Evolutionary conservation across 2,888 invertebrate genomes (phyloP), one percentile per base, ranked within the genome.

Genomic region (Esperia sulphurella): DNA sequence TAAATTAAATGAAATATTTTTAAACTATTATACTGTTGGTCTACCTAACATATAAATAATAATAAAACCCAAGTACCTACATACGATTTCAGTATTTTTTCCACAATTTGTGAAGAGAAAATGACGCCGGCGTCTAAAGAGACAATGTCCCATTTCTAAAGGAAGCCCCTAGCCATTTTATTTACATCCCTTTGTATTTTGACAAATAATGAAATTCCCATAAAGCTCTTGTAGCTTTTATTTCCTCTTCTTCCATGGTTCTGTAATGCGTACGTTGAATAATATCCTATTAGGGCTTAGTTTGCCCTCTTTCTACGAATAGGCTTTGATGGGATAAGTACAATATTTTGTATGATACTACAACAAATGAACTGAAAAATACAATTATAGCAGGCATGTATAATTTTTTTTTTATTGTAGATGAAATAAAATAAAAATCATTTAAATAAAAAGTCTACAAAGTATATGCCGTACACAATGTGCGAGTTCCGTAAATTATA

Each of bases 61-160:
- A 30, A 30, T 8, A 30, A 30, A 30, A 10, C 8, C 10, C 31
- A 31, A 31, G 8, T 7, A n/a, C 8, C 9, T 9, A 31, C 31
- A 31, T n/a, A n/a, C n/a, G n/a, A n/a, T 31, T 9, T 10, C 31
- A 9, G 7, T 10, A 31, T 31, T 31, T 35, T n/a, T 35, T n/a
- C 35, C n/a, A 35, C 8, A 35, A 35, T n/a, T 35, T 1, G 3
- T 35, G 35, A n/a, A 3, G 40, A 45, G 31, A 35, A 46, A 46
- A 48, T 68, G 62, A 79, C 86, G 85, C 85, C 83, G 84, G 84
- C 83, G 83, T 83, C 80, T 79, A 73, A 14, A 55, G 63, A 72
- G 63, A 73, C 73, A 78, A 79, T 74, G 71, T 55, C 5, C 51
- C 50, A 43, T 49, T 63, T 62, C 52, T 53, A 53, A 60, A 57